Evolutionary conservation across 2,113 vertebrate genomes (phyloP).

Genomic region (Nycticebus coucang): DNA sequence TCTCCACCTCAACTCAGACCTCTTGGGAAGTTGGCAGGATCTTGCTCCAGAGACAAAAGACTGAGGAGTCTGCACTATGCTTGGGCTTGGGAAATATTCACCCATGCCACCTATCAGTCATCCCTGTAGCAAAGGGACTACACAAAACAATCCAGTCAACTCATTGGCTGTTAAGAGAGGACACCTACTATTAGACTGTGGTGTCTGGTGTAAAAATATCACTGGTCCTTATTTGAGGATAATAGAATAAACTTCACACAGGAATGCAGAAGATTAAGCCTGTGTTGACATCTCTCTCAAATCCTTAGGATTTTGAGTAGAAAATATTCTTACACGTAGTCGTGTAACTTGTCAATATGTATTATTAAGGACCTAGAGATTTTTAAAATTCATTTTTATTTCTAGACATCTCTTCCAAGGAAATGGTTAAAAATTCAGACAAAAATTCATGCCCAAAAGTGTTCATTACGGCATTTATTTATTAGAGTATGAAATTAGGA

Average conservation of each 20-base stretch:
- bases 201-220: not conserved
- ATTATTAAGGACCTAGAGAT: conserved; percentile 40
- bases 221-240: not conserved
- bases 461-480: conserved; percentile 29
- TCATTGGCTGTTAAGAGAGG: not conserved
- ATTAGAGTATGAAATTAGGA: conserved; percentile 57
- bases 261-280: not conserved
- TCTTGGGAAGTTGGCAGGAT: not conserved
- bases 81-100: not conserved
- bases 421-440: conserved; percentile 40
- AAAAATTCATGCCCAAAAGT: conserved; percentile 18
- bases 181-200: not conserved
- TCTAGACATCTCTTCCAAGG: conserved; percentile 48
- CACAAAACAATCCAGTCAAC: not conserved
- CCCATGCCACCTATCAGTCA: not conserved
- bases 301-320: not conserved
- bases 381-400: conserved; percentile 48
- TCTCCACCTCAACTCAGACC: not conserved
- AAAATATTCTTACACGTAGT: conserved; percentile 16
- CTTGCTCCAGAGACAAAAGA: not conserved
- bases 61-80: not conserved
- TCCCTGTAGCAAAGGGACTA: not conserved
- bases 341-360: not conserved
- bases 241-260: not conserved
- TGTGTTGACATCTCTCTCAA: not conserved